These are phyloP conservation scores for Orbicella faveolata DNA, from an alignment of 64 coral and sea anemone species.

Conservation along the genomic window DNA sequence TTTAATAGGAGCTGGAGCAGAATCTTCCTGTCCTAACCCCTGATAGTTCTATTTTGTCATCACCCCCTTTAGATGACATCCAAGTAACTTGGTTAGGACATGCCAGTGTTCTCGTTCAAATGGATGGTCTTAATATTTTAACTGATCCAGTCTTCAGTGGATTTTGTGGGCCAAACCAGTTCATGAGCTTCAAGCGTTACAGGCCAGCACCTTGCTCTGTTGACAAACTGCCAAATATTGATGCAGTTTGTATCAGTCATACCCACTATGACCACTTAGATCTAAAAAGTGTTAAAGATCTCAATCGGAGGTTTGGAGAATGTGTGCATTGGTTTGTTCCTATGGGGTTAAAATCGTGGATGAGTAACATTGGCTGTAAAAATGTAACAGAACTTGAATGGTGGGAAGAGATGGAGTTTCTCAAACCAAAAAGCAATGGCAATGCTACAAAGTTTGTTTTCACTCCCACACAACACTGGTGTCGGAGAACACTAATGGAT, in stretches of 20 bases:
- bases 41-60: constrained; percentile 43
- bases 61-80: constrained; percentile 39
- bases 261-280: constrained; percentile 93
- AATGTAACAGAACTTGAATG: constrained; percentile 88
- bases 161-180: constrained; percentile 43
- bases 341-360: constrained; percentile 72
- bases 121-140: constrained; percentile 69
- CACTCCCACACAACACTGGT: constrained; percentile 88
- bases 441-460: constrained; percentile 70
- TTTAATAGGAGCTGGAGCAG: constrained; percentile 46
- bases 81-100: constrained; percentile 82
- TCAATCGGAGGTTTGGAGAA: constrained; percentile 61
- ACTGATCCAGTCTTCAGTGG: constrained; percentile 66
- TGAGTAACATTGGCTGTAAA: constrained; percentile 52
- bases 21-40: constrained; percentile 64
- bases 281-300: constrained; percentile 41
- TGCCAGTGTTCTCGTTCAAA: constrained; percentile 65
- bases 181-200: constrained; percentile 63
- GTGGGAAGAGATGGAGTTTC: constrained; percentile 63
- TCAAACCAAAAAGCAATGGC: not conserved
- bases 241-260: constrained; percentile 91
- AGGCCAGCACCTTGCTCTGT: constrained; percentile 79
- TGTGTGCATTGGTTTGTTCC: constrained; percentile 83
- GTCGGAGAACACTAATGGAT: constrained; percentile 64
- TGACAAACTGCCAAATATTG: constrained; percentile 68